Percentiles rank a stretch among this genome's conserved stretches.
Conservation (phyloP, 1,140 invertebrate species). For the Apolygus lucorum region DNA sequence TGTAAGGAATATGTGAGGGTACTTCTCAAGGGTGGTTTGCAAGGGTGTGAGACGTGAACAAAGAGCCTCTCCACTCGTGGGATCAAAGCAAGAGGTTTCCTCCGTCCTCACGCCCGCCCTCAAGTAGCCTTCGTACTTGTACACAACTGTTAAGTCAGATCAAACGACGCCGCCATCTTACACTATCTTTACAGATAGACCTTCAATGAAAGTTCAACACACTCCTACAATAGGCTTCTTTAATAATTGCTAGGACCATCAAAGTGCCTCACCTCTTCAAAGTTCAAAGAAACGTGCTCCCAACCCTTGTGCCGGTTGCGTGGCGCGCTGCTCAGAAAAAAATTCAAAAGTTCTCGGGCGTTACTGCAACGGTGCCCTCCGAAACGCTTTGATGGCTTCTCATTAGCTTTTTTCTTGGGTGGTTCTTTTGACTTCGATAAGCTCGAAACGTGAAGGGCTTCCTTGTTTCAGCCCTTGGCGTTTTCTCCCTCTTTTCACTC, state of each 20-base stretch:
- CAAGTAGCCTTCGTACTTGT: not conserved
- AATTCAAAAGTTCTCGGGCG: too few relatives aligned
- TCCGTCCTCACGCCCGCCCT: not conserved
- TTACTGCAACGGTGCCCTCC: too few relatives aligned
- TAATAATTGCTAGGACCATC: not conserved
- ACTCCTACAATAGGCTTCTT: not conserved
- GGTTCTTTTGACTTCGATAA: too few relatives aligned
- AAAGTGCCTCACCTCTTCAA: not conserved
- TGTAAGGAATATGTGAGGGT: not conserved
- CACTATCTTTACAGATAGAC: not conserved
- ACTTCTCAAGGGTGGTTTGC: not conserved
- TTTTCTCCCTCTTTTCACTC: too few relatives aligned
- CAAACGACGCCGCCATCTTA: not conserved
- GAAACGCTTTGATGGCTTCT: too few relatives aligned
- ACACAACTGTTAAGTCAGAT: conserved; percentile 1
- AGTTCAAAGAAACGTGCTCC: too few relatives aligned
- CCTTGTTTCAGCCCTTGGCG: too few relatives aligned
- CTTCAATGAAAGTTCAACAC: not conserved
- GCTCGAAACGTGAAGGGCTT: too few relatives aligned
- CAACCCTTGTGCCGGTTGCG: too few relatives aligned
- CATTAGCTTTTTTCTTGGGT: too few relatives aligned
- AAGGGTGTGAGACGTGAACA: not conserved
- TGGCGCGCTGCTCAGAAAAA: too few relatives aligned
- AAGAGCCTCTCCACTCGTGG: not conserved
- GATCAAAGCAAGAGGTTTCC: not conserved